Percentiles rank a stretch among this genome's conserved stretches.
Conservation (phyloP, 2,113 vertebrate species). For the Callorhinus ursinus region DNA sequence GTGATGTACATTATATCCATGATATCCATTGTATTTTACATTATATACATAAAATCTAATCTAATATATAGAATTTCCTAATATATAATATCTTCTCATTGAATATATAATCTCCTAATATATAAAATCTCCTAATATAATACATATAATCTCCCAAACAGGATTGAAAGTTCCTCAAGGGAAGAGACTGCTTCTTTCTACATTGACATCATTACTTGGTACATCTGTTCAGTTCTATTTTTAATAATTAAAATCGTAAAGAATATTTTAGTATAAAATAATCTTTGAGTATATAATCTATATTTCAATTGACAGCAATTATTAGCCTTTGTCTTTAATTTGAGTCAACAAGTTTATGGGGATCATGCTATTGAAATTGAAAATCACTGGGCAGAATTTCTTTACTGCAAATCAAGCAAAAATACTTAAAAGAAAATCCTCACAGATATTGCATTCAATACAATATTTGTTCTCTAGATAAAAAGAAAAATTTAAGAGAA, state of each 20-base stretch:
- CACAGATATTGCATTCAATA: not conserved
- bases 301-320: not conserved
- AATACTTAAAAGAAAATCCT: not conserved
- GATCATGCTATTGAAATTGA: not conserved
- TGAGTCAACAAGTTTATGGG: not conserved
- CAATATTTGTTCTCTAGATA: not conserved
- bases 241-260: constrained; percentile 24
- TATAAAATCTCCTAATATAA: not conserved
- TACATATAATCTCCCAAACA: not conserved
- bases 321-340: not conserved
- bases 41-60: not conserved
- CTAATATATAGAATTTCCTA: not conserved
- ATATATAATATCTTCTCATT: not conserved
- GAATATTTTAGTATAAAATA: not conserved
- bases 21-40: not conserved
- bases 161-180: not conserved
- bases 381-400: not conserved
- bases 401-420: not conserved
- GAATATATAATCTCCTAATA: not conserved
- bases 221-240: not conserved
- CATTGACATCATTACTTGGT: not conserved
- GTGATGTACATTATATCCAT: not conserved
- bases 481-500: not conserved
- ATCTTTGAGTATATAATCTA: not conserved
- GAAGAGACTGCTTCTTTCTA: not conserved